phyloP scores from a whole-genome alignment of 2,113 vertebrate genomes.

The Leucopsar rothschildi region DNA sequence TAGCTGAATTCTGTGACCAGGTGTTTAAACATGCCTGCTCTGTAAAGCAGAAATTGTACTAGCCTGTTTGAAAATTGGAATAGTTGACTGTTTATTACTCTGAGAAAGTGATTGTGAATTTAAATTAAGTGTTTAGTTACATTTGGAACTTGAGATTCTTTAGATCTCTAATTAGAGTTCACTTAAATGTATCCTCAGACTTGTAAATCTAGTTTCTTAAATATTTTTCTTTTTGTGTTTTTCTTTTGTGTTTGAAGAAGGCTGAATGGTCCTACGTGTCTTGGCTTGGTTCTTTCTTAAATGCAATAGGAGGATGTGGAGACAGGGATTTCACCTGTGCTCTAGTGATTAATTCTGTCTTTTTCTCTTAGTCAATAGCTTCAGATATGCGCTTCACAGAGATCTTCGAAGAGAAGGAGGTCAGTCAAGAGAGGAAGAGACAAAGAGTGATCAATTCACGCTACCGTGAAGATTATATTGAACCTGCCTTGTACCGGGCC shows the following conservation, averaged over 20 bases:
- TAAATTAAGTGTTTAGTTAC: not conserved
- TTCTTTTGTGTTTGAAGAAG: not conserved
- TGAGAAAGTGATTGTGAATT: not conserved
- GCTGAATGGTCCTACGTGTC: not conserved
- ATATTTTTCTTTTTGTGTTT: not conserved
- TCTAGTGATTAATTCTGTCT: not conserved
- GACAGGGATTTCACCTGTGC: not conserved
- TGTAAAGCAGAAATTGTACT: not conserved
- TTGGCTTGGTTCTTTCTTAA: not conserved
- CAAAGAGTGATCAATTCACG: constrained; percentile 95
- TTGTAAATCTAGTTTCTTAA: not conserved
- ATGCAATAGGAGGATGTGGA: not conserved
- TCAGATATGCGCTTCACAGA: constrained; percentile 98
- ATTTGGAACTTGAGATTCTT: not conserved
- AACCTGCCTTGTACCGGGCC: constrained; percentile 90
- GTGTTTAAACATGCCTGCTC: not conserved
- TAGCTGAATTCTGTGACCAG: not conserved
- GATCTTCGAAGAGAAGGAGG: constrained; percentile 89
- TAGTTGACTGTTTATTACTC: not conserved
- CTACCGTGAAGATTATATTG: constrained; percentile 95
- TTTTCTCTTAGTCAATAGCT: constrained; percentile 85
- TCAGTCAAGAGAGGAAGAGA: constrained; percentile 91
- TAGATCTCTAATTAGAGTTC: not conserved
- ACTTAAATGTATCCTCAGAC: not conserved
- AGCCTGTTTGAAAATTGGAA: not conserved